These are phyloP conservation scores for Theonella swinhoei DNA, from an alignment of 37 sponge, comb jelly and placozoan species.

Conservation along the genomic window DNA sequence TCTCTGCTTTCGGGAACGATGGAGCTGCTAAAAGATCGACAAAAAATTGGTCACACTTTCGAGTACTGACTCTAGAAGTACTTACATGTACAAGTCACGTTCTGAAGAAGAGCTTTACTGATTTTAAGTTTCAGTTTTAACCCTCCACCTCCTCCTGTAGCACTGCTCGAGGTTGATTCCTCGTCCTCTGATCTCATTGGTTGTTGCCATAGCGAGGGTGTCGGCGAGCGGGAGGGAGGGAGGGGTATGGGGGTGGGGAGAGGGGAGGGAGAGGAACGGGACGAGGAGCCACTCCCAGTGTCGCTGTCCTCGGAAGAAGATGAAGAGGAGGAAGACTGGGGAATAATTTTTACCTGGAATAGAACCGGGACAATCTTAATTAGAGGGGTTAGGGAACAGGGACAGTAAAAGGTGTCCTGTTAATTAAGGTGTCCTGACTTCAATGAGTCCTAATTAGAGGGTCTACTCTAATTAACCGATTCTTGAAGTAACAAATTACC, in stretches of 20 bases:
- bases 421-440: no score
- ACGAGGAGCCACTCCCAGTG: background rate
- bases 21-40: background rate
- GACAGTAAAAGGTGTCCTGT: no score
- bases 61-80: no score
- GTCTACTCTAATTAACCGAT: no score
- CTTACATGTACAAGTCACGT: background rate
- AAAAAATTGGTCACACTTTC: background rate
- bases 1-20: background rate
- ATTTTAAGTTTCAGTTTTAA: slow-evolving; percentile 27
- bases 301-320: background rate
- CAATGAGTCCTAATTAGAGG: no score
- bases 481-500: no score
- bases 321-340: slow-evolving; percentile 6
- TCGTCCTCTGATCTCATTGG: slow-evolving; percentile 1
- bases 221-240: background rate
- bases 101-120: slow-evolving; percentile 19
- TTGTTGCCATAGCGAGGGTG: slow-evolving; percentile 2
- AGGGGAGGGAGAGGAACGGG: background rate
- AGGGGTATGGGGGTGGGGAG: background rate
- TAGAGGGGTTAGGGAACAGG: no score
- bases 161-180: background rate
- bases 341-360: slow-evolving; percentile 22
- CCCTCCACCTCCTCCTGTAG: background rate
- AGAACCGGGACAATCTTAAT: no score